Percentiles rank a stretch among this genome's conserved stretches.
Evolutionary conservation across 1,140 invertebrate species (phyloP).

Genomic region (Leptestheria dahalacensis): DNA sequence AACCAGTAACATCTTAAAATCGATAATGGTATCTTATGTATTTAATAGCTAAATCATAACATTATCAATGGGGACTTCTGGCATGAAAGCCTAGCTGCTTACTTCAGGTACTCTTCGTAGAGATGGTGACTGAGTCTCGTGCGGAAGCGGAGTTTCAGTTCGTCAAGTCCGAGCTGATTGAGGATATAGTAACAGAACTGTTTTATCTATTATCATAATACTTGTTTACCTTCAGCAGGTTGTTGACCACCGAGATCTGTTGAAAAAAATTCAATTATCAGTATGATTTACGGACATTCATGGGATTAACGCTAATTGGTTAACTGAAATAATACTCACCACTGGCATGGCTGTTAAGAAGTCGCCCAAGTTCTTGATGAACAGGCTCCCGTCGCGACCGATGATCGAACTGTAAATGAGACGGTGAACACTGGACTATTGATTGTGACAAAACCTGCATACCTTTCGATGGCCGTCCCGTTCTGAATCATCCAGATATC

Average conservation of each 20-base stretch:
- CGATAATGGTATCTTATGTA: too few relatives aligned
- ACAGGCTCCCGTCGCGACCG: slow-evolving; percentile 58
- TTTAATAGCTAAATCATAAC: background rate
- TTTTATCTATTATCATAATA: background rate
- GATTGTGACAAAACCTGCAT: too few relatives aligned
- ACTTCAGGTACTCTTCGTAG: slow-evolving; percentile 85
- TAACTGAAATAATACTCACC: slow-evolving; percentile 37
- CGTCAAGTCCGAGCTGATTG: slow-evolving; percentile 75
- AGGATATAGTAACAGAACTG: too few relatives aligned
- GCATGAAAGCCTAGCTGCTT: too few relatives aligned
- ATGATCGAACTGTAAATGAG: slow-evolving; percentile 81
- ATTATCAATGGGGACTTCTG: too few relatives aligned
- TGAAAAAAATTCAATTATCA: too few relatives aligned
- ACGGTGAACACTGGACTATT: too few relatives aligned
- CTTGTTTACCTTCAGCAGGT: slow-evolving; percentile 54
- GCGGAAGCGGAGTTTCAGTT: slow-evolving; percentile 77
- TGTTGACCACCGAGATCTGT: slow-evolving; percentile 83
- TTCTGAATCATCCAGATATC: slow-evolving; percentile 96
- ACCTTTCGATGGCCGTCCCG: slow-evolving; percentile 84
- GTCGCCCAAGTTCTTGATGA: slow-evolving; percentile 54
- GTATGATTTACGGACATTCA: too few relatives aligned
- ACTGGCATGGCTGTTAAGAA: slow-evolving; percentile 68
- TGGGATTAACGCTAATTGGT: too few relatives aligned
- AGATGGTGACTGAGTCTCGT: slow-evolving; percentile 74
- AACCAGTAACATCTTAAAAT: too few relatives aligned